Evolutionary conservation across 2,113 vertebrate species (phyloP).

Genomic region (Pseudonaja textilis): DNA sequence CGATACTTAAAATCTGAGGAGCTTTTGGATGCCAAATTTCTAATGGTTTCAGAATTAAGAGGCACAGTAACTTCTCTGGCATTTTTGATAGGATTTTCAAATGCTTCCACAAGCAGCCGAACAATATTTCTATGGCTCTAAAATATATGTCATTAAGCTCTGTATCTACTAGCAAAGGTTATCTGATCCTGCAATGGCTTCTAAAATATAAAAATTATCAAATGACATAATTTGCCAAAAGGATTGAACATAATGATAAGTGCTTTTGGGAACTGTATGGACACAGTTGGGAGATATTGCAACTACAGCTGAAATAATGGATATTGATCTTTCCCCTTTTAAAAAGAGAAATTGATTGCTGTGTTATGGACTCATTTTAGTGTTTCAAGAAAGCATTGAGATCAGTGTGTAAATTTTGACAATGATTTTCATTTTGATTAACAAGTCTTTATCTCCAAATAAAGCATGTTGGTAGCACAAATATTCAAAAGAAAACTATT

Average conservation of each 20-base stretch:
- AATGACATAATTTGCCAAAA: background rate
- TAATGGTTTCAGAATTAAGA: background rate
- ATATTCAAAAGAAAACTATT: background rate
- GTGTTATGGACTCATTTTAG: background rate
- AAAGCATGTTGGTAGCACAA: background rate
- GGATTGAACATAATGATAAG: constrained; percentile 19
- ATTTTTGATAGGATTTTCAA: background rate
- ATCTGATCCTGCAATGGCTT: constrained; percentile 2
- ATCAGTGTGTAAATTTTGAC: background rate
- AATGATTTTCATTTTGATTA: constrained; percentile 7
- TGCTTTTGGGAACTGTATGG: background rate
- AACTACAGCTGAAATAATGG: background rate
- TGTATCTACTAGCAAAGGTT: constrained; percentile 10
- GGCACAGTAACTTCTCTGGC: background rate
- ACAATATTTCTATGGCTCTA: background rate
- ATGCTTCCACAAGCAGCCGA: background rate
- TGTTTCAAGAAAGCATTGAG: constrained; percentile 10
- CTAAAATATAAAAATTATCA: background rate
- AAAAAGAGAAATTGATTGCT: constrained; percentile 30
- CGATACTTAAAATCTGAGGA: background rate
- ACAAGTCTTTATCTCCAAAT: constrained; percentile 24
- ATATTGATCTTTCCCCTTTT: background rate
- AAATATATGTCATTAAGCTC: background rate
- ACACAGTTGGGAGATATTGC: background rate
- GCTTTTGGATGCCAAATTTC: background rate